phyloP scores from a whole-genome alignment of 2,113 vertebrate species.

The Marmota flaviventris region DNA sequence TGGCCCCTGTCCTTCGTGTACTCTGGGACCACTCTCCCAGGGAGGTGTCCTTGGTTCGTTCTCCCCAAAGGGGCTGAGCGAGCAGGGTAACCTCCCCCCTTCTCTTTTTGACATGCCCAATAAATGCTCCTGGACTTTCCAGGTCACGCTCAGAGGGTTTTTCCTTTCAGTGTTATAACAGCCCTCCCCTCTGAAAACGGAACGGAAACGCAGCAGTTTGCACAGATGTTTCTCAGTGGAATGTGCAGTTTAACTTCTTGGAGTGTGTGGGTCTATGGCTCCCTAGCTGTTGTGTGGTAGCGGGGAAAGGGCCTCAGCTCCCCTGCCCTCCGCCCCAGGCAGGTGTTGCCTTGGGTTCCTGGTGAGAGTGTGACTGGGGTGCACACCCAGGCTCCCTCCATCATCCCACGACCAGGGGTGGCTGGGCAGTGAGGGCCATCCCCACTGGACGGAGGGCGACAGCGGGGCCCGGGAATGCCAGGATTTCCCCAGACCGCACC shows the following conservation, averaged over 20 bases:
- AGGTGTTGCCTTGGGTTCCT: neutral
- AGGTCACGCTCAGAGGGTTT: neutral
- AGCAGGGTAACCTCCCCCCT: neutral
- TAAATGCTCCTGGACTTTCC: neutral
- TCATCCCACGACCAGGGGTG: accelerated
- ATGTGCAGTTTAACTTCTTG: slow-evolving; percentile 23
- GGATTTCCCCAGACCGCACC: neutral
- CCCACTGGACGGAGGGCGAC: neutral
- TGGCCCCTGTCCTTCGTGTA: neutral
- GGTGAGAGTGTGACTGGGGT: neutral
- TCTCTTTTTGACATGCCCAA: neutral
- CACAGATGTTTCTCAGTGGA: slow-evolving; percentile 50
- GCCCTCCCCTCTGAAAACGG: slow-evolving; percentile 46
- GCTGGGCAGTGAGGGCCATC: neutral
- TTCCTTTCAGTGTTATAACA: slow-evolving; percentile 38
- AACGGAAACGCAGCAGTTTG: slow-evolving; percentile 1
- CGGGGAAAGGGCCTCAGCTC: neutral
- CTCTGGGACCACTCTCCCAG: neutral
- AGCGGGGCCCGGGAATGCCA: neutral
- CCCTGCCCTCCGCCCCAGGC: neutral
- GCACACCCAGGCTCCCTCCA: neutral
- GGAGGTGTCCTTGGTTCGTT: neutral
- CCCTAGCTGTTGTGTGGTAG: accelerated
- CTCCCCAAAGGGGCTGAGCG: neutral
- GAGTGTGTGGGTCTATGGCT: neutral